Evolutionary conservation across 2,113 vertebrate species (phyloP), one percentile per base, ranked within the genome.

Genomic region (Myxocyprinus asiaticus): DNA sequence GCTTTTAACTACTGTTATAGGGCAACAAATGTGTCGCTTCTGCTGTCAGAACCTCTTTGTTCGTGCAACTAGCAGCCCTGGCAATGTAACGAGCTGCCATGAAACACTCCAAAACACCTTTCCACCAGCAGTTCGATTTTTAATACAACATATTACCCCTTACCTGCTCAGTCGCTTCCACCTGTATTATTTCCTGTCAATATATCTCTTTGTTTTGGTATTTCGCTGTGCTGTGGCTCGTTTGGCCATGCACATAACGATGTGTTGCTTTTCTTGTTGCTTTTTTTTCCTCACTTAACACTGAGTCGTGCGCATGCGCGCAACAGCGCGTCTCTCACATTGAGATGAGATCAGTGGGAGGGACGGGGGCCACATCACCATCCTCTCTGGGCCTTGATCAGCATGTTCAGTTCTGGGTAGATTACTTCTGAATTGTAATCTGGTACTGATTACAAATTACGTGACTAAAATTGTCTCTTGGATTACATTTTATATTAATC

Each of bases 41-140:
- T 64, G 67, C 48, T 79, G 9, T 72, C 42, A 66, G 71, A 43
- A 42, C 47, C 14, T 69, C 78, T 80, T 80, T 80, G 78, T 80
- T 64, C 48, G 11, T 3, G 43, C 69, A 66, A 66, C 53, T 53
- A 80, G 62, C 15, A 55, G 58, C 48, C 55, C 56, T 62, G 9
- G 61, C 56, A 68, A 50, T 48, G 47, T 9, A 48, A 48, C 47
- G 6, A 48, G 50, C 48, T 45, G 61, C 61, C 15, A 48, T 61
- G 55, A 55, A 61, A 63, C 78, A 47, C n/a, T n/a, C n/a, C n/a
- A n/a, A n/a, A n/a, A n/a, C 55, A 72, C 51, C 61, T 4, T 6
- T 33, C 1, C 22, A 45, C 17, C 7, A 10, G 73, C 33, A 11
- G 51, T 64, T 76, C 12, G 4, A 22, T 61, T 14, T 47, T 17